These are phyloP conservation scores for Hoplostethus mediterraneus DNA, from an alignment of 2,797 vertebrate genomes.

Conservation along the genomic window DNA sequence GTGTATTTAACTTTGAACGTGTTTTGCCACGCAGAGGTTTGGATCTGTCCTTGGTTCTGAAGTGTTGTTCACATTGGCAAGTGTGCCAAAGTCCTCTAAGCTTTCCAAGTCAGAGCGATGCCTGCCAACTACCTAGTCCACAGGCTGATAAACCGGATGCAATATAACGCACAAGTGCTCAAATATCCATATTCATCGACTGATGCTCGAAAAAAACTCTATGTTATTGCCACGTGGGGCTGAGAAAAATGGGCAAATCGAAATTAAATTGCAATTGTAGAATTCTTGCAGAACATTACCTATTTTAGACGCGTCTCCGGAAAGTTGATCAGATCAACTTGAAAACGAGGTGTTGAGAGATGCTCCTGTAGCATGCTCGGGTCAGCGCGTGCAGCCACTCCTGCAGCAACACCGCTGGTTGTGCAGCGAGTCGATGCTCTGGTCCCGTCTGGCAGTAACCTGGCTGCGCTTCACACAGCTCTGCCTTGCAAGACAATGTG, in stretches of 20 bases:
- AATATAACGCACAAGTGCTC: conserved; percentile 17
- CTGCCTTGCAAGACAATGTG: conserved; percentile 37
- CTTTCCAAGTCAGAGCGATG: conserved; percentile 43
- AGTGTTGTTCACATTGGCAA: conserved; percentile 52
- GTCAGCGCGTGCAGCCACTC: conserved; percentile 8
- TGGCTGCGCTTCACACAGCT: conserved; percentile 16
- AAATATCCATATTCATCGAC: conserved; percentile 27
- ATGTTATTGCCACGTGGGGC: neutral
- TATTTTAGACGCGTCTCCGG: neutral
- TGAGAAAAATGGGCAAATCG: conserved; percentile 1
- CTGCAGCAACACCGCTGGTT: neutral
- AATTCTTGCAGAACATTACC: neutral
- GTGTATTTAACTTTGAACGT: conserved; percentile 52
- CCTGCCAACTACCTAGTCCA: conserved; percentile 32
- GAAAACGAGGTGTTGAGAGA: conserved; percentile 32
- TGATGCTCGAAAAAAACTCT: conserved; percentile 9
- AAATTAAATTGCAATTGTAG: neutral
- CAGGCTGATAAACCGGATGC: neutral
- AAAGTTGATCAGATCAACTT: conserved; percentile 51
- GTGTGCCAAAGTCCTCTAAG: conserved; percentile 58
- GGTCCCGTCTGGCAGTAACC: conserved; percentile 31
- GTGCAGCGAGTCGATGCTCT: conserved; percentile 29
- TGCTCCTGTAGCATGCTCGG: conserved; percentile 1
- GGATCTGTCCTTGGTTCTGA: conserved; percentile 85
- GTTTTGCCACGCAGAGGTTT: conserved; percentile 51